Evolutionary conservation across 2,888 invertebrate species (phyloP).

Genomic region (Limnephilus marmoratus): DNA sequence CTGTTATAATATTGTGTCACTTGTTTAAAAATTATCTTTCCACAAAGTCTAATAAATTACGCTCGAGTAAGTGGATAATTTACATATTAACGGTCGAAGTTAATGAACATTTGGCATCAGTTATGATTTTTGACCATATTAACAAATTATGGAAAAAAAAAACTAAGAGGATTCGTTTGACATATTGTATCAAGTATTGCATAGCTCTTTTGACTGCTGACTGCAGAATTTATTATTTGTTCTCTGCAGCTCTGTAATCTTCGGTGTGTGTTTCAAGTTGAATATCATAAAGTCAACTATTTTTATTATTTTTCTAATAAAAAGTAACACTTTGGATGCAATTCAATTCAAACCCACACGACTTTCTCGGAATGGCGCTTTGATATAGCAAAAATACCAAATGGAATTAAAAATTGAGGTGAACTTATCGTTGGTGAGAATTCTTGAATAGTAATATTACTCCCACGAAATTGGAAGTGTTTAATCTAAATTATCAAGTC

Average conservation of each 20-base stretch:
- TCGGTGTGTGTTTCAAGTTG: neutral
- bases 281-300: neutral
- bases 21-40: slow-evolving; percentile 31
- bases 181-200: neutral
- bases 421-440: slow-evolving; percentile 14
- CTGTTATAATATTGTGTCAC: slow-evolving; percentile 45
- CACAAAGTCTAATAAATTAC: slow-evolving; percentile 23
- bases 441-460: neutral
- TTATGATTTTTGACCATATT: slow-evolving; percentile 31
- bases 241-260: neutral
- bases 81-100: slow-evolving; percentile 56
- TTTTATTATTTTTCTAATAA: neutral
- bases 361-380: slow-evolving; percentile 6
- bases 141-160: neutral
- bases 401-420: neutral
- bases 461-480: slow-evolving; percentile 14
- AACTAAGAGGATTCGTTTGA: neutral
- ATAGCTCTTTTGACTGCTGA: neutral
- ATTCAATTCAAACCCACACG: slow-evolving; percentile 22
- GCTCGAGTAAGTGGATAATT: slow-evolving; percentile 31
- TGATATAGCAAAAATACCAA: slow-evolving; percentile 22
- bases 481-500: neutral
- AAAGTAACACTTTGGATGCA: slow-evolving; percentile 22
- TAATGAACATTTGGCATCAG: slow-evolving; percentile 29
- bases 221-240: too few species aligned